These are phyloP conservation scores for Poecilia gillii DNA, from an alignment of 2,797 vertebrate species.

Conservation along the genomic window DNA sequence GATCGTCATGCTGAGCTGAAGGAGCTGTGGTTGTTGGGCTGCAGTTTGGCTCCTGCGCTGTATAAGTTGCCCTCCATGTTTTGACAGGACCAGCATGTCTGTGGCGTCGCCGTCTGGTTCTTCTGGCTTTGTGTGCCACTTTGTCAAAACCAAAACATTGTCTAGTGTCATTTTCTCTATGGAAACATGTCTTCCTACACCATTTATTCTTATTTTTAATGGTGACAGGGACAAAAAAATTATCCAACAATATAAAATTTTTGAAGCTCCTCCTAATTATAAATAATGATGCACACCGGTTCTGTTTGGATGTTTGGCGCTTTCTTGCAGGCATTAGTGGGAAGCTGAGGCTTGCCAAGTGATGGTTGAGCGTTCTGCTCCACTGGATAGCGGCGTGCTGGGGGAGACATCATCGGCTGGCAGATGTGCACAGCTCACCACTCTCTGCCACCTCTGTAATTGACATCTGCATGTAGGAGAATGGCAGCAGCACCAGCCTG, in stretches of 20 bases:
- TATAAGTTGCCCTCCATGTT: neutral
- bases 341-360: conserved; percentile 62
- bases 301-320: conserved; percentile 23
- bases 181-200: neutral
- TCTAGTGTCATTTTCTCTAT: neutral
- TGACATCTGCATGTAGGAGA: conserved; percentile 79
- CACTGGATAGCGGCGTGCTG: conserved; percentile 52
- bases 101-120: neutral
- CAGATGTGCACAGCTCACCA: conserved; percentile 76
- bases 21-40: too few species aligned
- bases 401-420: conserved; percentile 70
- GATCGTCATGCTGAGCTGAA: too few species aligned
- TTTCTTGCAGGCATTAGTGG: conserved; percentile 42
- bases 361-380: conserved; percentile 66
- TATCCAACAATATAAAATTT: conserved; percentile 10
- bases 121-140: neutral
- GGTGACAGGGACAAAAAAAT: neutral
- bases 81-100: neutral
- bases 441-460: conserved; percentile 76
- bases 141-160: neutral
- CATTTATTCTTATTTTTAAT: neutral
- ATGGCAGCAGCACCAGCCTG: conserved; percentile 74
- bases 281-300: conserved; percentile 20
- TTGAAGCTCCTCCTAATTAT: conserved; percentile 33
- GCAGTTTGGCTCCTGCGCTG: too few species aligned